These are phyloP conservation scores for Hymenochirus boettgeri DNA, from an alignment of 2,113 vertebrate genomes.

Conservation along the genomic window DNA sequence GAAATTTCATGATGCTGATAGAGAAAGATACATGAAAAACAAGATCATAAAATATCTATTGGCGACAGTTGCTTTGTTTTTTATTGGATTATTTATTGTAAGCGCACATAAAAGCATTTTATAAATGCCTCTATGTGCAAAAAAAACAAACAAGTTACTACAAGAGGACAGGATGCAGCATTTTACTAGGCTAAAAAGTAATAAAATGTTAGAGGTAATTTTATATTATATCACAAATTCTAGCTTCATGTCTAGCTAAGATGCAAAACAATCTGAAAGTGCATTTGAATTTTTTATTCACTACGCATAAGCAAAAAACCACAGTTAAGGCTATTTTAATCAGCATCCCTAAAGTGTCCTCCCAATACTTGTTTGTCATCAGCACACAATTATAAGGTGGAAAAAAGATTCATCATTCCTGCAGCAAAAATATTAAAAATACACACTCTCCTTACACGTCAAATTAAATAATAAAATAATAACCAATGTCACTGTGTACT, in stretches of 20 bases:
- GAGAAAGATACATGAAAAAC: conserved; percentile 42
- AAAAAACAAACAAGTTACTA: conserved; percentile 21
- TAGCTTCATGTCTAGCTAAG: not conserved
- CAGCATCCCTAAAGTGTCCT: no score
- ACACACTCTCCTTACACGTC: no score
- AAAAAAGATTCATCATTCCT: no score
- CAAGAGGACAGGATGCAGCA: conserved; percentile 18
- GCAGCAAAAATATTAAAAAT: no score
- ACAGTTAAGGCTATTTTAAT: no score
- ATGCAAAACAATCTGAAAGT: no score
- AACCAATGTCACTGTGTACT: no score
- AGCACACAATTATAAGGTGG: no score
- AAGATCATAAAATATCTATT: conserved; percentile 26
- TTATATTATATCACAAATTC: not conserved
- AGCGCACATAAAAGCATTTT: conserved; percentile 36
- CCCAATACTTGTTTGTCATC: no score
- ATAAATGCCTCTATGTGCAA: conserved; percentile 29
- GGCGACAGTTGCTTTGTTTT: conserved; percentile 38
- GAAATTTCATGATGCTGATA: conserved; percentile 36
- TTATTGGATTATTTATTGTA: conserved; percentile 38
- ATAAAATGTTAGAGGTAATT: conserved; percentile 13
- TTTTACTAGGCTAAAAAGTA: conserved; percentile 5
- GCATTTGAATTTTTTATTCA: no score
- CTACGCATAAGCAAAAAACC: no score
- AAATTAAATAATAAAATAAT: no score